A percentile compares a stretch with the other conserved stretches of the same genome.
Evolutionary conservation across 2,888 invertebrate species (phyloP).

Genomic region (Atethmia centrago): DNA sequence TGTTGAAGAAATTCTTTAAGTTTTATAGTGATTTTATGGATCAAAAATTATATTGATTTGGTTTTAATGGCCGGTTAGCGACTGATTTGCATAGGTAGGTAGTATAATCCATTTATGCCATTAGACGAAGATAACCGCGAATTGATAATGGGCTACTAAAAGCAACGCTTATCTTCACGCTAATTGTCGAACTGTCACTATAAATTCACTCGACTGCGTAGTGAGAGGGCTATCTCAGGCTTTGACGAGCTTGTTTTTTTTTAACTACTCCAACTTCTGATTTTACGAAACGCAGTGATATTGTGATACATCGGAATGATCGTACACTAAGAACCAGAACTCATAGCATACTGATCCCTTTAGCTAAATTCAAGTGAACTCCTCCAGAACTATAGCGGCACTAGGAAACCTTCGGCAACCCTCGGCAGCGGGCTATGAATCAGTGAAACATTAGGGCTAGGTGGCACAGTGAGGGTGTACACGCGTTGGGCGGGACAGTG

Average conservation of each 20-base stretch:
- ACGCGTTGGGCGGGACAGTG: constrained; percentile 49
- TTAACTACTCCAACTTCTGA: background rate
- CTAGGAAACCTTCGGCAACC: background rate
- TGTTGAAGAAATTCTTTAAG: constrained; percentile 9
- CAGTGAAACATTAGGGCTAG: constrained; percentile 42
- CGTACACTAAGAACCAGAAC: background rate
- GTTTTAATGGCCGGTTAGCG: constrained; percentile 28
- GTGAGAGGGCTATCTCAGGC: background rate
- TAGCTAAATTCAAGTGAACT: background rate
- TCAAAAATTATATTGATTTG: constrained; percentile 29
- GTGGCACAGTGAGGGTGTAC: constrained; percentile 30
- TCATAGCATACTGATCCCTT: background rate
- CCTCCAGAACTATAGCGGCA: background rate
- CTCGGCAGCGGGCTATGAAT: constrained; percentile 42
- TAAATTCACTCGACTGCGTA: background rate
- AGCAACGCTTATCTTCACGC: constrained; percentile 14
- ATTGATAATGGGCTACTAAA: constrained; percentile 11
- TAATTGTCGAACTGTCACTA: constrained; percentile 34
- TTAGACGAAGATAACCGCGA: constrained; percentile 4
- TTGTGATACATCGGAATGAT: background rate
- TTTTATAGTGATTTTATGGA: constrained; percentile 32
- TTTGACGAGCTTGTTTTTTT: background rate
- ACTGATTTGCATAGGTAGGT: constrained; percentile 35
- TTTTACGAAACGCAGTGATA: background rate
- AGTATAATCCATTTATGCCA: background rate